Percentiles rank a stretch among this genome's conserved stretches.
These are phyloP conservation scores for Galerucella pusilla DNA, from an alignment of 2,888 invertebrate species.

Conservation along the genomic window DNA sequence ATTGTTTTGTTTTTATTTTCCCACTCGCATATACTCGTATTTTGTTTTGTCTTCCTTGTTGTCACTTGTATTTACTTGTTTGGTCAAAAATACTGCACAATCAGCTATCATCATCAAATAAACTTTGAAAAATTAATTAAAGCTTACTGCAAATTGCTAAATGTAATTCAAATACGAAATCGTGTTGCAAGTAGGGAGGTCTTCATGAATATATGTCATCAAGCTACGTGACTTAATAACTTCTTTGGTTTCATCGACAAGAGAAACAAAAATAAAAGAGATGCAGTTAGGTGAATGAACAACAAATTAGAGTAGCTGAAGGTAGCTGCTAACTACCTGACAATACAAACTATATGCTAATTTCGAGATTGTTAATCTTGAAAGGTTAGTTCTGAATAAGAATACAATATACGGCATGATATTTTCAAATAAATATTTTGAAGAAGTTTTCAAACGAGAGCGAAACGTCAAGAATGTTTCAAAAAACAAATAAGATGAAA, in stretches of 20 bases:
- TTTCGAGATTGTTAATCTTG: conserved; percentile 37
- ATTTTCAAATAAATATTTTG: no score
- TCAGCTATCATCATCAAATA: no score
- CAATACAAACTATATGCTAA: conserved; percentile 47
- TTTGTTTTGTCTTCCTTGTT: no score
- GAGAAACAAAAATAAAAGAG: not conserved
- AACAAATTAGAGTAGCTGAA: conserved; percentile 20
- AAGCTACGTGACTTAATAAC: conserved; percentile 10
- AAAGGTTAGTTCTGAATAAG: conserved; percentile 6
- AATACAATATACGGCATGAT: not conserved
- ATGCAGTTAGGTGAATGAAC: conserved; percentile 8
- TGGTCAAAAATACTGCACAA: no score
- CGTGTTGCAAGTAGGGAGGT: conserved; percentile 13
- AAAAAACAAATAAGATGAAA: no score
- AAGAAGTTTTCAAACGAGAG: no score
- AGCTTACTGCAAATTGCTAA: not conserved
- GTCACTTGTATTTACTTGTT: no score
- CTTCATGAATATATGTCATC: conserved; percentile 21
- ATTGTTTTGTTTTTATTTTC: no score
- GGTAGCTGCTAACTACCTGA: conserved; percentile 33
- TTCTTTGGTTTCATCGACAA: conserved; percentile 8
- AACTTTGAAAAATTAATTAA: no score
- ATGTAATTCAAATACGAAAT: not conserved
- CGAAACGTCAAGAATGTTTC: no score
- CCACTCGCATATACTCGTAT: no score